Conservation (phyloP, 2,797 vertebrate genomes). For the Naso thynnoides region DNA sequence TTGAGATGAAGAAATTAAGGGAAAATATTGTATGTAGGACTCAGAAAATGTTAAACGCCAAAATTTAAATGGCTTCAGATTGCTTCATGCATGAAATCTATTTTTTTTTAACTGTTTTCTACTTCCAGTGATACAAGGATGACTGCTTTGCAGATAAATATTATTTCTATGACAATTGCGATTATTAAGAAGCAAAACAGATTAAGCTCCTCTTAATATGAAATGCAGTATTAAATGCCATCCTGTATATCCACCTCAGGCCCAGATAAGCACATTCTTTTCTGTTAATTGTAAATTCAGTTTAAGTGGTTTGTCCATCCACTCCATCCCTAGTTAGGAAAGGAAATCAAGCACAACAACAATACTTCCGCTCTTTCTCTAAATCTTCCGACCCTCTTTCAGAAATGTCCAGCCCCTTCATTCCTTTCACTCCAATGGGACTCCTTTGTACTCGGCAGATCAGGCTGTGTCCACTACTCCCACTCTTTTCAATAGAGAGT, state of each 20-base stretch:
- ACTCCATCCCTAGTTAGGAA: conserved; percentile 70
- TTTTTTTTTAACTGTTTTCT: neutral
- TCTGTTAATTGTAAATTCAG: conserved; percentile 37
- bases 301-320: conserved; percentile 76
- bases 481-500: conserved; percentile 84
- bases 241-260: neutral
- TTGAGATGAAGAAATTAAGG: neutral
- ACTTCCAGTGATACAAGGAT: neutral
- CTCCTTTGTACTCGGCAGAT: conserved; percentile 86
- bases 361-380: conserved; percentile 88
- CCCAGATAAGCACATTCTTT: conserved; percentile 20
- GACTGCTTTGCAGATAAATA: neutral
- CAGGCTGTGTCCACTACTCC: conserved; percentile 84
- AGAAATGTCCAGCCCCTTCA: conserved; percentile 81
- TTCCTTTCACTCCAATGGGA: conserved; percentile 86
- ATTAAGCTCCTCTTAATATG: neutral
- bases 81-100: too few species aligned
- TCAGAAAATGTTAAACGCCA: neutral
- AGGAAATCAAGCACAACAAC: conserved; percentile 86
- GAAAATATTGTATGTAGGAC: neutral
- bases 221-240: neutral
- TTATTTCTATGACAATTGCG: neutral
- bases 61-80: neutral
- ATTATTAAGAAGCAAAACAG: neutral
- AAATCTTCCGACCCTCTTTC: conserved; percentile 83